These are phyloP conservation scores for Marisa cornuarietis DNA, from an alignment of 1,140 invertebrate species.

Conservation along the genomic window DNA sequence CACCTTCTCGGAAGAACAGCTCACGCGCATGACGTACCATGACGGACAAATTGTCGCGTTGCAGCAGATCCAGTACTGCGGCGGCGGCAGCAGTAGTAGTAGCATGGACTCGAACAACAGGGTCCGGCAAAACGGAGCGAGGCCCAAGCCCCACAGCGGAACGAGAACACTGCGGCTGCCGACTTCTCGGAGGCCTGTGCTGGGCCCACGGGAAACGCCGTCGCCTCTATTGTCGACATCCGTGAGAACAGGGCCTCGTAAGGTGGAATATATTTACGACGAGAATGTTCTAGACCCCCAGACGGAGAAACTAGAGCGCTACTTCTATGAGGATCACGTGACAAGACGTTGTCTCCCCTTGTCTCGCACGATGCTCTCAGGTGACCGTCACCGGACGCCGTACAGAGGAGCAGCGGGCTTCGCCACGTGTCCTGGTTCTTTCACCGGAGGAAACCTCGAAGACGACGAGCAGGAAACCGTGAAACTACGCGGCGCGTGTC, in stretches of 20 bases:
- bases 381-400: too few species aligned
- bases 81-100: not conserved
- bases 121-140: conserved; percentile 13
- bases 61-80: not conserved
- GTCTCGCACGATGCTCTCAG: not conserved
- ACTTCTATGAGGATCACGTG: conserved; percentile 56
- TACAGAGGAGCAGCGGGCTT: too few species aligned
- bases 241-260: conserved; percentile 20
- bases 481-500: too few species aligned
- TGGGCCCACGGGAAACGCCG: not conserved
- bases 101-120: not conserved
- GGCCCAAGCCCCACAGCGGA: conserved; percentile 1
- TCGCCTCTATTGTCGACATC: conserved; percentile 1
- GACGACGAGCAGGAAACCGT: too few species aligned
- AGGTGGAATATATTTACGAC: conserved; percentile 60
- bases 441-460: too few species aligned
- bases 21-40: not conserved
- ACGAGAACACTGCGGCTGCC: conserved; percentile 24
- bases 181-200: conserved; percentile 15
- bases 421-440: too few species aligned
- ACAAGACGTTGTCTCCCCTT: conserved; percentile 24
- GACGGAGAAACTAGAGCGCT: conserved; percentile 58
- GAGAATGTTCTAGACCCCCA: conserved; percentile 58
- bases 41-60: not conserved
- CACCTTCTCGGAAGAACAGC: conserved; percentile 8